Conservation (phyloP, 2,797 vertebrate species). For the Lithobates pipiens region DNA sequence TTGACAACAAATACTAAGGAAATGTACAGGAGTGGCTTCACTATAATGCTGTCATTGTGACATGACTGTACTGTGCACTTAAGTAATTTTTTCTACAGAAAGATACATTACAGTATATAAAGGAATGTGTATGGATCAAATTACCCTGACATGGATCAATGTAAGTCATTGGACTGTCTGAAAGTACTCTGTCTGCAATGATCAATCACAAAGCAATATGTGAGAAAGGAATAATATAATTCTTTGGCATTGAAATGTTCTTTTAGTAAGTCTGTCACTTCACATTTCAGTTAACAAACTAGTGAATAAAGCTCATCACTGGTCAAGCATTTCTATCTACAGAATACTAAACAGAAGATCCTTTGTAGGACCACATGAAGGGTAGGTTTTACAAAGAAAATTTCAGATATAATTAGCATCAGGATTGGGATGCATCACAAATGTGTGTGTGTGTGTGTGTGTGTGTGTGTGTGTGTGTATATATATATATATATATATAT, state of each 20-base stretch:
- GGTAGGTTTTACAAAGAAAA: slow-evolving; percentile 59
- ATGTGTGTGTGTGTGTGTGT: too few species aligned
- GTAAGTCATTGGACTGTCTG: slow-evolving; percentile 67
- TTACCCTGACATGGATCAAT: slow-evolving; percentile 77
- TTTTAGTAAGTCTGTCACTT: slow-evolving; percentile 88
- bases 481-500: too few species aligned
- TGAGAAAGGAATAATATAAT: slow-evolving; percentile 77
- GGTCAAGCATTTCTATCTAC: slow-evolving; percentile 73
- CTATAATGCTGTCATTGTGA: slow-evolving; percentile 6
- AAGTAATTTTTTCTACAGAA: slow-evolving; percentile 10
- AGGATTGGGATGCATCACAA: background rate
- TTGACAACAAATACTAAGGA: background rate
- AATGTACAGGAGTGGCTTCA: background rate
- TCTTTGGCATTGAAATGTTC: slow-evolving; percentile 80
- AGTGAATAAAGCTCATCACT: slow-evolving; percentile 76
- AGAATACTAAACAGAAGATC: slow-evolving; percentile 70
- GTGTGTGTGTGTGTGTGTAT: too few species aligned
- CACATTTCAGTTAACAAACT: slow-evolving; percentile 84
- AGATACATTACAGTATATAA: slow-evolving; percentile 62
- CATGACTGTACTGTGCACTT: slow-evolving; percentile 22
- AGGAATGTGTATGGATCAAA: slow-evolving; percentile 74
- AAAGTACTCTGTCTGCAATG: slow-evolving; percentile 67
- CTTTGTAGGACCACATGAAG: slow-evolving; percentile 58
- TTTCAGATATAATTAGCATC: slow-evolving; percentile 33
- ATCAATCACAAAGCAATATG: slow-evolving; percentile 70